These are phyloP conservation scores for Deilephila porcellus DNA, from an alignment of 2,888 invertebrate species.

Conservation along the genomic window DNA sequence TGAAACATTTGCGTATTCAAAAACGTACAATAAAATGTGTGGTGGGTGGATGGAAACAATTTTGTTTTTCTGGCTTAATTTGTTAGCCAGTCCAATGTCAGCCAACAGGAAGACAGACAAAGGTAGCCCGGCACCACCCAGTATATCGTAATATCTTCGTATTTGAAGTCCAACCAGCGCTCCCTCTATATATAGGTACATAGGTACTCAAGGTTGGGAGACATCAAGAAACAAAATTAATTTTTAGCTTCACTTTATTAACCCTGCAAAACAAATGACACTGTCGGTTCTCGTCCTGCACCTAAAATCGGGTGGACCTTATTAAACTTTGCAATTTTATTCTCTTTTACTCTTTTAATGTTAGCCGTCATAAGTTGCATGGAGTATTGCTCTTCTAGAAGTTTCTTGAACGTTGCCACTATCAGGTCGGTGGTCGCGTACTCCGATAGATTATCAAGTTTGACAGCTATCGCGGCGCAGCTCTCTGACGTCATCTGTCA, in stretches of 20 bases:
- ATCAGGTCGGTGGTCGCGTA: constrained; percentile 47
- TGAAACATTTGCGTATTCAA: too few relatives aligned
- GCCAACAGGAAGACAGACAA: too few relatives aligned
- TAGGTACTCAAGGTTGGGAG: too few relatives aligned
- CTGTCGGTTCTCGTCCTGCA: constrained; percentile 55
- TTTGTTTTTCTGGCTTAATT: too few relatives aligned
- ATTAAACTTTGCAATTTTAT: constrained; percentile 43
- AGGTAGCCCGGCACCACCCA: too few relatives aligned
- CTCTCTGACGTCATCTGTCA: constrained; percentile 65
- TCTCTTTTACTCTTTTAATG: constrained; percentile 52
- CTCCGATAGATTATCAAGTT: constrained; percentile 59
- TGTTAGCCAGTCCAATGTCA: too few relatives aligned
- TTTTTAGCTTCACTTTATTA: constrained; percentile 28
- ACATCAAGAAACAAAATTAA: too few relatives aligned
- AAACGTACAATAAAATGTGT: too few relatives aligned
- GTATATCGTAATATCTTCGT: too few relatives aligned
- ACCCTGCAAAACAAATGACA: constrained; percentile 56
- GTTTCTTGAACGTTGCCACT: constrained; percentile 49
- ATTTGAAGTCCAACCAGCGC: too few relatives aligned
- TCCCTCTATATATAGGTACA: too few relatives aligned
- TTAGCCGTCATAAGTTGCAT: constrained; percentile 55
- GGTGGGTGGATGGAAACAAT: too few relatives aligned
- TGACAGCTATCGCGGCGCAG: constrained; percentile 65
- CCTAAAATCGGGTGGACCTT: constrained; percentile 58
- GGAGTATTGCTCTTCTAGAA: constrained; percentile 62